Evolutionary conservation across 1,140 invertebrate genomes (phyloP), one percentile per base, ranked within the genome.

Genomic region (Mycetomoellerius zeteki): DNA sequence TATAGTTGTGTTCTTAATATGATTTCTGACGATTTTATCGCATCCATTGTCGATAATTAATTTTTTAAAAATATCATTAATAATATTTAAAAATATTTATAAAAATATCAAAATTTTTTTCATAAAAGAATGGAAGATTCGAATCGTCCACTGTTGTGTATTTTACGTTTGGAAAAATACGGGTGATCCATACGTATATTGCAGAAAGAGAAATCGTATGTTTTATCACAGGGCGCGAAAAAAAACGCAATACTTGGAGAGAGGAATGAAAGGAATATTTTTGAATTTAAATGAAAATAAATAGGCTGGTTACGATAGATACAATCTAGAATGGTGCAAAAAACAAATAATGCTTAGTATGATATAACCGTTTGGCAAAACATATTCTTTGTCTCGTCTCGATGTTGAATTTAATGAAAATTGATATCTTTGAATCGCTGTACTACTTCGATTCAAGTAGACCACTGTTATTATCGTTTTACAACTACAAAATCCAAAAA

Each of bases 361-460:
- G 47, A 43, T 52, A 56, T 21, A 65, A 24, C 16, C 16, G 21
- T 43, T 65, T 30, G n/a, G 19, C 37, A 4, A 72, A 81, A 19
- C 16, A 27, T n/a, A 14, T 80, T 33, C 43, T 8, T 21, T 19
- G 3, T 60, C 43, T 21, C 24, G 3, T 60, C 43, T 72, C 52
- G 30, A 72, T 82, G 56, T 60, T 60, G 21, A 7, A 37, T 30
- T 27, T 56, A 82, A n/a, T 71, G 33, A 58, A 82, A 82, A 72
- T 58, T 27, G 14, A 81, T 37, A 16, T 71, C 62, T 54, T 56
- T 14, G 8, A 71, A 69, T 54, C 14, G 62, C 14, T 7, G 24
- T 16, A 54, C n/a, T 12, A 37, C 1, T 80, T 65, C 16, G n/a
- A 60, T 54, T 30, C 7, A 27, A 43, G 8, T 19, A 30, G 24